Percentiles rank a stretch among this genome's conserved stretches.
Evolutionary conservation across 2,113 vertebrate species (phyloP).

Genomic region (Zosterops hypoxanthus): DNA sequence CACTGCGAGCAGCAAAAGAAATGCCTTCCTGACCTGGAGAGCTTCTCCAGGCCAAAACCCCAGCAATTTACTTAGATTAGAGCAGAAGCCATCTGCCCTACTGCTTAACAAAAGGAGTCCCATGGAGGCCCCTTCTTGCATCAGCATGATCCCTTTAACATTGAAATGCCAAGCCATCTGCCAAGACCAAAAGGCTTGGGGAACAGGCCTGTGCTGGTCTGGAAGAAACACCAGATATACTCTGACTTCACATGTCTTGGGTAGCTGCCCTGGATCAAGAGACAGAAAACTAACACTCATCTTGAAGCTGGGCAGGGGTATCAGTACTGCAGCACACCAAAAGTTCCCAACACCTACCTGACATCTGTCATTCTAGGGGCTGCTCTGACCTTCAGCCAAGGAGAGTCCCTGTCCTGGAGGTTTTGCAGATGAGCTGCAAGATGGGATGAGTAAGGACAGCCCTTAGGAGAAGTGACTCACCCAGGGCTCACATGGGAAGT

Average conservation of each 20-base stretch:
- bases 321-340: neutral
- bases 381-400: neutral
- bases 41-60: neutral
- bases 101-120: neutral
- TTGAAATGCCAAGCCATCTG: neutral
- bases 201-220: neutral
- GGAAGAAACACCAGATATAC: neutral
- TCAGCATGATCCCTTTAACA: neutral
- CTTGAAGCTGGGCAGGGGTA: neutral
- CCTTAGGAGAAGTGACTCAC: neutral
- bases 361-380: neutral
- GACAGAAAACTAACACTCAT: rapidly evolving
- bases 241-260: neutral
- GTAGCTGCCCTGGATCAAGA: neutral
- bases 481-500: neutral
- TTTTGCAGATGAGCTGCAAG: neutral
- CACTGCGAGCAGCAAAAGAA: neutral
- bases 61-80: neutral
- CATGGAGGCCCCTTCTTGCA: neutral
- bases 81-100: neutral
- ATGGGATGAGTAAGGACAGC: neutral
- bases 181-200: neutral
- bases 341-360: rapidly evolving
- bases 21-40: neutral
- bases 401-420: neutral